Evolutionary conservation across 1,140 invertebrate species (phyloP), one percentile per base, ranked within the genome.

Genomic region (Ceratoteleas bidentatus): DNA sequence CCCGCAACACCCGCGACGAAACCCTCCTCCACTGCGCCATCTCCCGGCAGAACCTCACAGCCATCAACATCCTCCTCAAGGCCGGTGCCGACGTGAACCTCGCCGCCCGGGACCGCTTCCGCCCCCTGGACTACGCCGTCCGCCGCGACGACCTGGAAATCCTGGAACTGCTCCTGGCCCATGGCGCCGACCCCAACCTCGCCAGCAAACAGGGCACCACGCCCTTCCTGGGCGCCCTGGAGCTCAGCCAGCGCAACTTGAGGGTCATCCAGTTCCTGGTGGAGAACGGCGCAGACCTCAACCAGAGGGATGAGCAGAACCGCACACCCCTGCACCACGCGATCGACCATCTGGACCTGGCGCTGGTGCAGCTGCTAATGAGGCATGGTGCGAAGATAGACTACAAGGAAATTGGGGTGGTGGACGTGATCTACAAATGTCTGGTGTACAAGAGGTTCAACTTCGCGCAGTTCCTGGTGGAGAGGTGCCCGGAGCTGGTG

Each of bases 11-110:
- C 14, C 10, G 10, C 49, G 10, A 50, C 49, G 14, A 50, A 3
- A 50, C 49, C 4, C 49, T 16, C 16, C 49, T 50, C 16, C 49
- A 50, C 16, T 50, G 16, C 16, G 49, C 49, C 16, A 24, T 50
- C 49, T 50, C 49, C 4, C 6, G 6, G 6, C 49, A 24, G 3
- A 50, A 50, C 1, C 49, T 16, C 49, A 6, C 14, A 10, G 49
- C 16, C 14, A 15, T 15, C 3, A 15, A 3, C 2, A 4, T 50
- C 3, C 49, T 50, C 7, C 6, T 50, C 49, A 3, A 14, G 3
- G 6, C 5, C 4, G 16, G 16, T 6, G 49, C 49, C 10, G 13
- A 15, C 49, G 49, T 50, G 13, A 50, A 50, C 16, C 2, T 3
- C 16, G 3, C 10, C 14, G 16, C 49, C 3, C 13, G 7, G 13